A percentile compares a stretch with the other conserved stretches of the same genome.
These are phyloP conservation scores for Podarcis cretensis DNA, from an alignment of 2,113 vertebrate genomes.

Conservation along the genomic window DNA sequence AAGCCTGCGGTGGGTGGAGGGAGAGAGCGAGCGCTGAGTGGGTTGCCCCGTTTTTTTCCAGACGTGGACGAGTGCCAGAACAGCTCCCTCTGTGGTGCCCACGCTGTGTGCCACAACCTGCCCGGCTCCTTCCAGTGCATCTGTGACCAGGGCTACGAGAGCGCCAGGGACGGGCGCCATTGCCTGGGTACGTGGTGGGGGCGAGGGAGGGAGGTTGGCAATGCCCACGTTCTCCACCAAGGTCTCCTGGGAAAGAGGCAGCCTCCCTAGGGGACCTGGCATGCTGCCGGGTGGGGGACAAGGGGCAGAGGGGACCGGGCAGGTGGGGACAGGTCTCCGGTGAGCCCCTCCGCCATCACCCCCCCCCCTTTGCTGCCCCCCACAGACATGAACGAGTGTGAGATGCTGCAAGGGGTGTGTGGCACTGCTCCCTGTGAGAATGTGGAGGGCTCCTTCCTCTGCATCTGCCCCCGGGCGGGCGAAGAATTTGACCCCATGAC, in stretches of 20 bases:
- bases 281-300: not conserved
- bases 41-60: slow-evolving; percentile 41
- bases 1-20: not conserved
- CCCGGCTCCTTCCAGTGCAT: slow-evolving; percentile 83
- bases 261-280: not conserved
- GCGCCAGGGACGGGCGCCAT: slow-evolving; percentile 69
- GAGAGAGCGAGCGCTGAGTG: rapidly evolving
- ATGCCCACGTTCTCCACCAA: no score
- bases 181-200: slow-evolving; percentile 77
- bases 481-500: slow-evolving; percentile 80
- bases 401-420: slow-evolving; percentile 82
- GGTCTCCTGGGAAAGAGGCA: no score
- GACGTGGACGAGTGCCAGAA: slow-evolving; percentile 86
- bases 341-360: not conserved
- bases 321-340: not conserved
- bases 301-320: not conserved
- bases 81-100: slow-evolving; percentile 78
- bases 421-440: slow-evolving; percentile 85
- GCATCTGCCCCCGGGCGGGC: slow-evolving; percentile 79
- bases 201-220: not conserved
- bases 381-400: slow-evolving; percentile 88
- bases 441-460: slow-evolving; percentile 86
- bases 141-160: slow-evolving; percentile 86
- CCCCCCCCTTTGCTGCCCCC: slow-evolving; percentile 1
- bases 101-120: slow-evolving; percentile 84